Percentiles rank a stretch among this genome's conserved stretches.
These are phyloP conservation scores for Apodemus speciosus DNA, from an alignment of 2,113 vertebrate genomes.

Conservation along the genomic window DNA sequence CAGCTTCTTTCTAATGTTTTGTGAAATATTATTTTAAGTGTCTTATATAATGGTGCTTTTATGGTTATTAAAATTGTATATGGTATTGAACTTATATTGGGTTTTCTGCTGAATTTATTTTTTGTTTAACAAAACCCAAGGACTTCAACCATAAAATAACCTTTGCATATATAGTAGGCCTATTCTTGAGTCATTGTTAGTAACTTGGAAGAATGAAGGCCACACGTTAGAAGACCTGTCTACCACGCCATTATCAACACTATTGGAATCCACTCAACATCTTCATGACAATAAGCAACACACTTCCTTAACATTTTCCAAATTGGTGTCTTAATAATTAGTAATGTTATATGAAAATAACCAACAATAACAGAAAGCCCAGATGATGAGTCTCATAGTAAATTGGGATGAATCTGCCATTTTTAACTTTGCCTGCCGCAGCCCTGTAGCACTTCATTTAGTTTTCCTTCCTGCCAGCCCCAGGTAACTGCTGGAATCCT, in stretches of 20 bases:
- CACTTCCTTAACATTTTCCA: neutral
- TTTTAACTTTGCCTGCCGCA: neutral
- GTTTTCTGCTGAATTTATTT: constrained; percentile 65
- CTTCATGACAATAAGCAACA: neutral
- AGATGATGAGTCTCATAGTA: neutral
- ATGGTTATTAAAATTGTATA: constrained; percentile 74
- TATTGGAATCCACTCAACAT: neutral
- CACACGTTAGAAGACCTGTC: neutral
- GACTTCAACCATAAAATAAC: constrained; percentile 18
- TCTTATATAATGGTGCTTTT: constrained; percentile 79
- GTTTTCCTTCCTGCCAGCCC: neutral
- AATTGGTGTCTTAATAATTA: constrained; percentile 16
- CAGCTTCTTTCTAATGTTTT: constrained; percentile 69
- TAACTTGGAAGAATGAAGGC: constrained; percentile 15
- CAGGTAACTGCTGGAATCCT: neutral
- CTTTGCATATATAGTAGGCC: constrained; percentile 10
- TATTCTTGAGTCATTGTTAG: neutral
- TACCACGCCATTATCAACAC: neutral
- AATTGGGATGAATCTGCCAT: neutral
- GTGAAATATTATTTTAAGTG: constrained; percentile 74
- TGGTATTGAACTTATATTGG: constrained; percentile 68
- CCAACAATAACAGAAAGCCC: neutral
- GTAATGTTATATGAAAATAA: too few relatives aligned
- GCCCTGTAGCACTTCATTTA: neutral
- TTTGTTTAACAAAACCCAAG: constrained; percentile 32